A percentile compares a stretch with the other conserved stretches of the same genome.
Evolutionary conservation across 2,113 vertebrate species (phyloP).

Genomic region (Embiotoca jacksoni): DNA sequence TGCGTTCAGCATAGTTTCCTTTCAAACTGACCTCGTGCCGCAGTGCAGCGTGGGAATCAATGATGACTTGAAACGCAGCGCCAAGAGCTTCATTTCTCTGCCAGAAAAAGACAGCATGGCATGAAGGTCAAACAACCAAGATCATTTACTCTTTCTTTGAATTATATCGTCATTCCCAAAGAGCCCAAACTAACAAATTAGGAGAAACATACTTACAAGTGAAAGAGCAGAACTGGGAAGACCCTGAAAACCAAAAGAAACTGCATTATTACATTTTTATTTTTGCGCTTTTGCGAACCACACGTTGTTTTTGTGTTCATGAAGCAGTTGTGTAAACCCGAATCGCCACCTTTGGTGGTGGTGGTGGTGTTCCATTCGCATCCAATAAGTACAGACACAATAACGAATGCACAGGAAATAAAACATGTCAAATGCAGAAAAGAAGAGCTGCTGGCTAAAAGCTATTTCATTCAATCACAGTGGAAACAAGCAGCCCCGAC

Average conservation of each 20-base stretch:
- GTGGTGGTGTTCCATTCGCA: conserved; percentile 1
- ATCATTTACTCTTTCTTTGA: not conserved
- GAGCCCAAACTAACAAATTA: not conserved
- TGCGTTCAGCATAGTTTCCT: not conserved
- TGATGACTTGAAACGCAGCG: conserved; percentile 85
- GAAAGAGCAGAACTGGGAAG: conserved; percentile 77
- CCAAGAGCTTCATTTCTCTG: conserved; percentile 86
- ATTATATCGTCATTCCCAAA: not conserved
- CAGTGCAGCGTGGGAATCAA: conserved; percentile 82
- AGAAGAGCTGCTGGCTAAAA: conserved; percentile 18
- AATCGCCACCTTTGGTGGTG: conserved; percentile 3
- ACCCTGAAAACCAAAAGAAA: conserved; percentile 78
- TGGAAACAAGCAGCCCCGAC: conserved; percentile 9
- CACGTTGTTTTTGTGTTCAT: not conserved
- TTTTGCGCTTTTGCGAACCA: not conserved
- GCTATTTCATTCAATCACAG: conserved; percentile 29
- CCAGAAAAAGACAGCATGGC: conserved; percentile 25
- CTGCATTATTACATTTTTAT: not conserved
- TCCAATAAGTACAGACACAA: conserved; percentile 14
- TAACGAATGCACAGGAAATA: conserved; percentile 32
- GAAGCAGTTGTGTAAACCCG: not conserved
- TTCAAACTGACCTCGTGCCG: conserved; percentile 86
- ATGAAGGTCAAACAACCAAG: not conserved
- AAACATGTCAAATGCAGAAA: conserved; percentile 34
- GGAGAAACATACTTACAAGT: conserved; percentile 85